phyloP scores from a whole-genome alignment of 2,113 vertebrate species.

The Pelmatolapia mariae region DNA sequence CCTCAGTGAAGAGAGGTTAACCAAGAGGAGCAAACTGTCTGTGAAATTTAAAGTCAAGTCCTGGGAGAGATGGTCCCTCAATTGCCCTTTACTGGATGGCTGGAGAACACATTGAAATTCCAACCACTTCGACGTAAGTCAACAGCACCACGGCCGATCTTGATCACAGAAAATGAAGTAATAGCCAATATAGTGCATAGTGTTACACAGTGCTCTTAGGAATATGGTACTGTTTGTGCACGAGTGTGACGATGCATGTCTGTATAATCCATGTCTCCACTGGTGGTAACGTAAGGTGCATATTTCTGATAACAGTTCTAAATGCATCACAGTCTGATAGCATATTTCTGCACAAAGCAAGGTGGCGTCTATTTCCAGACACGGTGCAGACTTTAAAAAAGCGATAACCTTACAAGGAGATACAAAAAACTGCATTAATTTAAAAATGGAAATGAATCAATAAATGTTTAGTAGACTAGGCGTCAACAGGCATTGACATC shows the following conservation, averaged over 20 bases:
- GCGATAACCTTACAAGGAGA: background rate
- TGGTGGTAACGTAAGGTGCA: background rate
- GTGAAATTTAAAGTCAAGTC: conserved; percentile 34
- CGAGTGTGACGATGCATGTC: background rate
- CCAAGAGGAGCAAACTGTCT: conserved; percentile 1
- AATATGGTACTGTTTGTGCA: background rate
- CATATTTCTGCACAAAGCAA: background rate
- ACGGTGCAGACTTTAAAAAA: background rate
- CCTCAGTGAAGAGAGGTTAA: background rate
- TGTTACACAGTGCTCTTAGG: background rate
- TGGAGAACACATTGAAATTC: conserved; percentile 32
- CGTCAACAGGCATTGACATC: background rate
- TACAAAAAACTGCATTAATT: background rate
- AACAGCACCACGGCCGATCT: background rate
- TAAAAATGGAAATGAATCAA: background rate
- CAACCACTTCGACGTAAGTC: conserved; percentile 5
- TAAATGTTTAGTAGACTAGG: background rate
- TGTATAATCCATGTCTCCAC: background rate
- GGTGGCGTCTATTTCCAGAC: background rate
- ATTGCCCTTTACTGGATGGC: conserved; percentile 39
- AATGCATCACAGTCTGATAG: background rate
- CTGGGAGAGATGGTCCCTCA: conserved; percentile 19
- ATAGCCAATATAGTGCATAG: background rate
- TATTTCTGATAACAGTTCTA: background rate
- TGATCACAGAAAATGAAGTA: background rate